Evolutionary conservation across 1,140 invertebrate genomes (phyloP).

Genomic region (Cotesia glomerata): DNA sequence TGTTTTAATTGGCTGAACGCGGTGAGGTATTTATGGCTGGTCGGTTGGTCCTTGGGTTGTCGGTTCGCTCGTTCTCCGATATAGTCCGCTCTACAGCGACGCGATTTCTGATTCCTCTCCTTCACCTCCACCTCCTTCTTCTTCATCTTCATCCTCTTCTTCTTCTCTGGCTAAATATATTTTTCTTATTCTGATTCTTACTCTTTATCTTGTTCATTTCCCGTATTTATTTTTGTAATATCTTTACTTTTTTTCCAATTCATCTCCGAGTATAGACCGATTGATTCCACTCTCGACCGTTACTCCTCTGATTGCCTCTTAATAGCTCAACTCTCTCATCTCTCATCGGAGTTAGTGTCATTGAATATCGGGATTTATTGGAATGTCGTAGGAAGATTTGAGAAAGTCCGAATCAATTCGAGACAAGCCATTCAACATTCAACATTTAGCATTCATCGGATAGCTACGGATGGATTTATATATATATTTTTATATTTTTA

Average conservation of each 20-base stretch:
- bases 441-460: too few species aligned
- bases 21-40: constrained; percentile 62
- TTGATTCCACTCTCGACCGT: constrained; percentile 20
- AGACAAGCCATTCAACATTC: background rate
- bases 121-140: background rate
- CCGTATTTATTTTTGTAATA: background rate
- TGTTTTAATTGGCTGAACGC: constrained; percentile 65
- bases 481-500: background rate
- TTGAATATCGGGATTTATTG: constrained; percentile 15
- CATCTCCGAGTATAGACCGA: constrained; percentile 4
- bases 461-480: background rate
- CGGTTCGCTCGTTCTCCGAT: constrained; percentile 30
- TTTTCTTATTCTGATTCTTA: constrained; percentile 24
- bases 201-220: constrained; percentile 19
- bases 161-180: constrained; percentile 28
- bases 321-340: constrained; percentile 8
- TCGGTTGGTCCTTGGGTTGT: constrained; percentile 49
- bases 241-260: constrained; percentile 22
- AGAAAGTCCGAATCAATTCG: background rate
- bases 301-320: constrained; percentile 31
- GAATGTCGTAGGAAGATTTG: constrained; percentile 4
- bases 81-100: constrained; percentile 40
- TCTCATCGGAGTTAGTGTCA: constrained; percentile 19
- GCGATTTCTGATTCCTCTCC: constrained; percentile 32
- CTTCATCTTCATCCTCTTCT: constrained; percentile 9